Percentiles rank a stretch among this genome's conserved stretches.
phyloP scores from a whole-genome alignment of 2,113 vertebrate species.

The Chaetura pelagica region DNA sequence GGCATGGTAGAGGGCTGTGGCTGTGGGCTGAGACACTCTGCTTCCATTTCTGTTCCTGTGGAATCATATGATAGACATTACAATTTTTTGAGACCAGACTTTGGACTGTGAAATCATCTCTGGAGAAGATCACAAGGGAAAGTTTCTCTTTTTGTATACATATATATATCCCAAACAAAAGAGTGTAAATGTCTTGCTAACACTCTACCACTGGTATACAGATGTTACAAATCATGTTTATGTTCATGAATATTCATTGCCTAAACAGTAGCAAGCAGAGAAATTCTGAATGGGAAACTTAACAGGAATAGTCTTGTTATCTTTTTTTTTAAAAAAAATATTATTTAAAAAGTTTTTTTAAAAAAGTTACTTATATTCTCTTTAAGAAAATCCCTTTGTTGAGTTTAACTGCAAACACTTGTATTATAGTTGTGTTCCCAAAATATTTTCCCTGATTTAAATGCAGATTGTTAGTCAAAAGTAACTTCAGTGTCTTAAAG shows the following conservation, averaged over 20 bases:
- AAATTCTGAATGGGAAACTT: neutral
- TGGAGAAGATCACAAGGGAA: slow-evolving; percentile 39
- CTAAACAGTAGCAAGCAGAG: slow-evolving; percentile 52
- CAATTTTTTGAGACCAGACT: slow-evolving; percentile 6
- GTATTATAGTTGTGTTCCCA: neutral
- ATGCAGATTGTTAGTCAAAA: neutral
- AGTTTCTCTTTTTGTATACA: slow-evolving; percentile 5
- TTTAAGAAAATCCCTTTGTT: neutral
- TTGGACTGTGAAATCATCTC: slow-evolving; percentile 18
- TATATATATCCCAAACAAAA: slow-evolving; percentile 16
- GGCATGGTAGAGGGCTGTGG: neutral
- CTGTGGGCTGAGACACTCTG: neutral
- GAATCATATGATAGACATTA: slow-evolving; percentile 39
- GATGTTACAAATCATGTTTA: slow-evolving; percentile 51
- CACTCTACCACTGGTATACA: neutral
- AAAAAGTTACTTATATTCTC: neutral
- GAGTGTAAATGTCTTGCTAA: slow-evolving; percentile 35
- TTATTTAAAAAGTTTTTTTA: neutral
- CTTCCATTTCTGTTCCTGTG: slow-evolving; percentile 21
- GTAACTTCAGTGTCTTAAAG: neutral
- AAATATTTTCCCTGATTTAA: neutral
- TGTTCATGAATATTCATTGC: slow-evolving; percentile 61
- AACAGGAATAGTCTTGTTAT: neutral
- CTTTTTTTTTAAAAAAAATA: neutral
- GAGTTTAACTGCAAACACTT: neutral